Conservation (phyloP, 2,113 vertebrate genomes). For the Semicossyphus pulcher region DNA sequence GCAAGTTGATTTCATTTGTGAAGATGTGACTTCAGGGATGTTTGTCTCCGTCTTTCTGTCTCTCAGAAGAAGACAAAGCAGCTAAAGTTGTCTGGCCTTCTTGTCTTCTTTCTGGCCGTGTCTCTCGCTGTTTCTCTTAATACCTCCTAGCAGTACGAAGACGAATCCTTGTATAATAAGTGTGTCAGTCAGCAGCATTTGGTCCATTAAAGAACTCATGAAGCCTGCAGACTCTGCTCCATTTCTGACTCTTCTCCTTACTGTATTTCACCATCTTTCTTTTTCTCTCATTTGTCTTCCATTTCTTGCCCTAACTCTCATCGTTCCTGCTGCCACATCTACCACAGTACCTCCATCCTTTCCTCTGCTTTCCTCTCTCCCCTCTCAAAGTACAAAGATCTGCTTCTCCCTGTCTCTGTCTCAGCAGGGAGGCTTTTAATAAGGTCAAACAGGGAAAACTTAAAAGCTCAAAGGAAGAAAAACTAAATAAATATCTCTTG, state of each 20-base stretch:
- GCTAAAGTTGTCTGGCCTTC: neutral
- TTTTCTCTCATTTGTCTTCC: neutral
- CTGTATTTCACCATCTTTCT: neutral
- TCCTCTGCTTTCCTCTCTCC: neutral
- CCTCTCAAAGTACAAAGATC: neutral
- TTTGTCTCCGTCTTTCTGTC: neutral
- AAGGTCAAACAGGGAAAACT: slow-evolving; percentile 1
- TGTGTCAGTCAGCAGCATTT: slow-evolving; percentile 29
- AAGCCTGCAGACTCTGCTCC: slow-evolving; percentile 24
- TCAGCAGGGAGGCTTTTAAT: slow-evolving; percentile 19
- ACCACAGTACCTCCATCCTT: neutral
- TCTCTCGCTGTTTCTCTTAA: neutral
- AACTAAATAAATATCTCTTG: neutral
- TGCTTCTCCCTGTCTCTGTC: neutral
- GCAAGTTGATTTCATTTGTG: neutral
- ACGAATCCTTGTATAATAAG: slow-evolving; percentile 20
- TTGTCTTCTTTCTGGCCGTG: neutral
- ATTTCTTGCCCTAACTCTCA: too few species aligned
- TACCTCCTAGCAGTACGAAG: slow-evolving; percentile 5
- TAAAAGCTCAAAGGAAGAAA: slow-evolving; percentile 12
- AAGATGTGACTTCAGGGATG: neutral
- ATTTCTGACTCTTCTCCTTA: neutral
- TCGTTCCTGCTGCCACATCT: neutral
- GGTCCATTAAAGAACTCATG: slow-evolving; percentile 46
- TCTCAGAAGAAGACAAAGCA: neutral